These are phyloP conservation scores for Drosophila diplacantha DNA, from an alignment of 2,888 invertebrate genomes.

Conservation along the genomic window DNA sequence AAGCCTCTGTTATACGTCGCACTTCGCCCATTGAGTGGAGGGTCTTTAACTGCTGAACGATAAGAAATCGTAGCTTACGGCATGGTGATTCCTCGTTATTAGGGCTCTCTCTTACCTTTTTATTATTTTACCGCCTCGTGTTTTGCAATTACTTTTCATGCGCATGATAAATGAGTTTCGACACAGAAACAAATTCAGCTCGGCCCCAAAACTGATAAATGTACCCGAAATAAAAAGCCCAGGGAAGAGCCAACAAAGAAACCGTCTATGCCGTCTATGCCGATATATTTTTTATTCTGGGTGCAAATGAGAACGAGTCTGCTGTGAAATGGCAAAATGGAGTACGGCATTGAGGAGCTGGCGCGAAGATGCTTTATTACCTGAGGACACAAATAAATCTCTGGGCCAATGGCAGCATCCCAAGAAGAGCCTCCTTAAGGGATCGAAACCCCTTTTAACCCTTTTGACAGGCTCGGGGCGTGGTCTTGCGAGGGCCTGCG, in stretches of 20 bases:
- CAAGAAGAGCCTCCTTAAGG: conserved; percentile 26
- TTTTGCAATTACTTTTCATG: conserved; percentile 52
- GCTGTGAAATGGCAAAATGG: conserved; percentile 49
- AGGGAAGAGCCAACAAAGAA: conserved; percentile 28
- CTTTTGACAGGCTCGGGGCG: conserved; percentile 32
- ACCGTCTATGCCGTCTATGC: conserved; percentile 10
- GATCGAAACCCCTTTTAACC: conserved; percentile 27
- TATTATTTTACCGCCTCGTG: conserved; percentile 43
- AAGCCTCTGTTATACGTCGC: neutral
- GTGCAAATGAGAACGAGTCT: conserved; percentile 48
- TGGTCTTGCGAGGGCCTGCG: conserved; percentile 33
- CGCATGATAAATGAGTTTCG: conserved; percentile 59
- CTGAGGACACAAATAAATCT: conserved; percentile 57
- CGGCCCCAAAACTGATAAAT: conserved; percentile 50
- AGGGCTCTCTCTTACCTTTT: conserved; percentile 21
- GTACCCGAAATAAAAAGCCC: conserved; percentile 21
- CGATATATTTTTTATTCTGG: conserved; percentile 2
- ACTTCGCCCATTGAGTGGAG: conserved; percentile 6
- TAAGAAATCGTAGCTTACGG: conserved; percentile 30
- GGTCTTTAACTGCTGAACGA: conserved; percentile 9
- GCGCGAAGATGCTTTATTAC: conserved; percentile 46
- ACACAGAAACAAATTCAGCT: conserved; percentile 42
- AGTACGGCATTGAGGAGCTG: conserved; percentile 43
- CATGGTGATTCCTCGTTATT: conserved; percentile 18
- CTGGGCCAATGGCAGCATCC: conserved; percentile 54